Percentiles rank a stretch among this genome's conserved stretches.
Conservation (phyloP, 1,140 invertebrate genomes). For the Drosophila kikkawai region DNA sequence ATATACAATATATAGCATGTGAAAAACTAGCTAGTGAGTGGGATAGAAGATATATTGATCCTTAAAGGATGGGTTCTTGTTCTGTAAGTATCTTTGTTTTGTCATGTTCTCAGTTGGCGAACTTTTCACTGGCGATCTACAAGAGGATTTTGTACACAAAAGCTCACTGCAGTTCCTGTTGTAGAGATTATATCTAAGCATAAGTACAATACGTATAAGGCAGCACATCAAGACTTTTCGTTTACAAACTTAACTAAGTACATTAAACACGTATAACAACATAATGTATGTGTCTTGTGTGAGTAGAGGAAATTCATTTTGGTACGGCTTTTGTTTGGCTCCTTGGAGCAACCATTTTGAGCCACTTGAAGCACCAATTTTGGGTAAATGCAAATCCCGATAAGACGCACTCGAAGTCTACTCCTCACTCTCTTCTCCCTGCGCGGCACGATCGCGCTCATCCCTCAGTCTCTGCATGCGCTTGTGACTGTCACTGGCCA, state of each 20-base stretch:
- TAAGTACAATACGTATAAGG: constrained; percentile 62
- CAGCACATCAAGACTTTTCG: constrained; percentile 53
- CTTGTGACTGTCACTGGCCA: constrained; percentile 66
- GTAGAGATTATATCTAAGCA: constrained; percentile 18
- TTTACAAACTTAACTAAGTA: constrained; percentile 51
- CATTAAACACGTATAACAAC: constrained; percentile 29
- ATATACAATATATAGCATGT: constrained; percentile 16
- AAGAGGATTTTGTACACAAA: constrained; percentile 8
- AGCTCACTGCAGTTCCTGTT: constrained; percentile 11
- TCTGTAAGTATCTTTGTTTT: constrained; percentile 21
- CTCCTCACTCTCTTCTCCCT: constrained; percentile 18
- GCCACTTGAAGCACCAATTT: constrained; percentile 21
- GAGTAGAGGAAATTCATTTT: constrained; percentile 34
- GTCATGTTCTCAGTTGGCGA: constrained; percentile 26
- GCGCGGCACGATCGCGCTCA: constrained; percentile 9
- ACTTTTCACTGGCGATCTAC: constrained; percentile 21
- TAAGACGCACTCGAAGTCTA: not conserved
- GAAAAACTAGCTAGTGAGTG: constrained; percentile 27
- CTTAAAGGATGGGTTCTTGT: constrained; percentile 7
- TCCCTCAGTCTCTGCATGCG: constrained; percentile 58
- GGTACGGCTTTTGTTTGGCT: constrained; percentile 30
- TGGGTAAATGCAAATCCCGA: constrained; percentile 44
- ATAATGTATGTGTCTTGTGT: constrained; percentile 18
- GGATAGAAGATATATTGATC: not conserved
- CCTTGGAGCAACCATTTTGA: not conserved